Evolutionary conservation across 2,113 vertebrate genomes (phyloP).

Genomic region (Plecotus auritus): DNA sequence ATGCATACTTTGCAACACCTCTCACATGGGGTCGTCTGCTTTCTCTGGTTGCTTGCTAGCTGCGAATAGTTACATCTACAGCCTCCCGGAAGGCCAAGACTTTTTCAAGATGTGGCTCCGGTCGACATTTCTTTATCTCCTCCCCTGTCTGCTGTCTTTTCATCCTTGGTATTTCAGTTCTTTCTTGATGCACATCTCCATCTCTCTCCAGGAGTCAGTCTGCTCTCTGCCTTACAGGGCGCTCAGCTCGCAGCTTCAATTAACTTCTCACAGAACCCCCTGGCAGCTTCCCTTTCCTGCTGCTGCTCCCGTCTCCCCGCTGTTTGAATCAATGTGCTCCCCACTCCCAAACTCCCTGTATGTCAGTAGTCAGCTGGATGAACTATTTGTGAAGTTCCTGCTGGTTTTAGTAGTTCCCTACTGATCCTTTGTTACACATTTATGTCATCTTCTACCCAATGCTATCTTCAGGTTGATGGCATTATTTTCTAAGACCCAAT

Average conservation of each 20-base stretch:
- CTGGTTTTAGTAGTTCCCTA: constrained; percentile 75
- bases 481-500: constrained; percentile 37
- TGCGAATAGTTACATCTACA: neutral
- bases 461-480: constrained; percentile 56
- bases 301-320: constrained; percentile 57
- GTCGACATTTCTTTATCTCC: neutral
- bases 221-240: constrained; percentile 24
- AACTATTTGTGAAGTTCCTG: constrained; percentile 67
- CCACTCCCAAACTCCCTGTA: constrained; percentile 15
- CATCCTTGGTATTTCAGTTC: neutral
- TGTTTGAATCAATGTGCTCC: constrained; percentile 67
- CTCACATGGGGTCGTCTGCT: neutral
- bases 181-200: constrained; percentile 42
- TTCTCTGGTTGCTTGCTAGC: neutral
- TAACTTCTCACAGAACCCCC: constrained; percentile 75
- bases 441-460: constrained; percentile 71
- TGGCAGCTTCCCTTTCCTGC: constrained; percentile 62
- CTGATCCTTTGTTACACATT: constrained; percentile 68
- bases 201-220: constrained; percentile 1
- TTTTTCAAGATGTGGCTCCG: neutral
- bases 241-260: constrained; percentile 76
- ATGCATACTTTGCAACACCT: neutral
- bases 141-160: neutral
- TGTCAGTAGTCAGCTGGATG: constrained; percentile 69
- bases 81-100: neutral